Base-by-base conservation (phyloP, 2,113 vertebrate species). In the Heliornis fulica region DNA sequence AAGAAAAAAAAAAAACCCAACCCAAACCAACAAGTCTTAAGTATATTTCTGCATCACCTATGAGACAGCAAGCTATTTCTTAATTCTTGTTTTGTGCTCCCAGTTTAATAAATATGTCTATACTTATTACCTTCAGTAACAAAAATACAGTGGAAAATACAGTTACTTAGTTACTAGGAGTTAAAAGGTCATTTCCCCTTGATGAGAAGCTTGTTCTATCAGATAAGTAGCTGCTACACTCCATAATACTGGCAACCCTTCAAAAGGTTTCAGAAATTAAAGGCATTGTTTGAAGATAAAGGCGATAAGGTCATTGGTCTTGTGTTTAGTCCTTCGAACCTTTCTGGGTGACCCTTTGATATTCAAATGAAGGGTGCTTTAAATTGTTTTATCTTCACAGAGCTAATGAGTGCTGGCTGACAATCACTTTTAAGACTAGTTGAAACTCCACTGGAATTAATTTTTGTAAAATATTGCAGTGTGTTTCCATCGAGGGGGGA, bases 221-320 rank as follows among this genome's bases (percentile, higher is more conserved):
- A 85, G 88, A 95, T 95, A 93, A 96, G 66, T 87, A 56, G 43
- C 75, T 81, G 51, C 84, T 88, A 57, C 41, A 63, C 70, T 96
- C 84, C 91, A 54, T 63, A 96, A 96, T 96, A 93, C 81, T 92
- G 91, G 79, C 82, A 96, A 83, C 61, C 64, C 84, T 97, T 97
- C 95, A 97, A 97, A 98, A 94, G 64, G 25, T 48, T 95, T 95
- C 46, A 71, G 89, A 97, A 97, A 97, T 90, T 89, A 94, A 87
- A 93, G 71, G 26, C 72, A 74, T 78, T 96, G 90, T 97, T 96
- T 97, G 96, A 97, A 97, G 96, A 97, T 96, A 92, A 96, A 97
- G 97, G 68, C 14, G 5, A 80, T 80, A 81, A 94, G 72, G 82
- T 63, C 57, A 76, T 84, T 96, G 96, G 65, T 91, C 84, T 95